These are phyloP conservation scores for Platyscapa corneri DNA, from an alignment of 1,140 invertebrate species.

Conservation along the genomic window DNA sequence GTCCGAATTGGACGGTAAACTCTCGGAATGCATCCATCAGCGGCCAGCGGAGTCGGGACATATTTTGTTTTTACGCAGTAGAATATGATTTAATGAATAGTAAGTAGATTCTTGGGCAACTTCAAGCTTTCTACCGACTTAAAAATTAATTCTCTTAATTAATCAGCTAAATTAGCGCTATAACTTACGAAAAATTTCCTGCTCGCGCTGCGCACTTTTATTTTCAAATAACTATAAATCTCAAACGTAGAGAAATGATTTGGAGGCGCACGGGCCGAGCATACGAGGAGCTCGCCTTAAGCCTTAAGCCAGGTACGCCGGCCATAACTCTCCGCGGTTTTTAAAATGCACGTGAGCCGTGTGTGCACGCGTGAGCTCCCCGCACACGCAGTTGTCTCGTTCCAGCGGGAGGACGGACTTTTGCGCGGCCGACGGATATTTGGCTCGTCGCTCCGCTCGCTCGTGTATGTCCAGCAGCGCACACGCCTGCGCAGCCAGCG, in stretches of 20 bases:
- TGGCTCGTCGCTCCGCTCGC: background rate
- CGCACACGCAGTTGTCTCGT: constrained; percentile 5
- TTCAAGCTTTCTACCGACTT: background rate
- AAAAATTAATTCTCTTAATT: constrained; percentile 28
- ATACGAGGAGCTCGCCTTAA: too few relatives aligned
- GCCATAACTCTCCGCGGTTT: constrained; percentile 49
- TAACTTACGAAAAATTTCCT: background rate
- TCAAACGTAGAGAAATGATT: constrained; percentile 31
- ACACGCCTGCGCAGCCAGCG: background rate
- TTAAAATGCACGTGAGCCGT: constrained; percentile 11
- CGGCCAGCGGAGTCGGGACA: background rate
- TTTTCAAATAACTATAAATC: constrained; percentile 40
- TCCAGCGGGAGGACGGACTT: background rate
- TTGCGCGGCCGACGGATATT: constrained; percentile 17
- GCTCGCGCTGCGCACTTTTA: background rate
- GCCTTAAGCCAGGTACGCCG: constrained; percentile 29
- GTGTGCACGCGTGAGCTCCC: background rate
- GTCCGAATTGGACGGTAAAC: too few relatives aligned
- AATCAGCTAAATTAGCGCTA: background rate
- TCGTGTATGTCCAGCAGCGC: background rate
- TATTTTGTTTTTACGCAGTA: background rate
- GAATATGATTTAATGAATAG: background rate
- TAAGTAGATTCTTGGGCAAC: background rate
- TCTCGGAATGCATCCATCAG: too few relatives aligned
- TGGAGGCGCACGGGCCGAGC: background rate